Percentiles rank a stretch among this genome's conserved stretches.
These are phyloP conservation scores for Cololabis saira DNA, from an alignment of 2,113 vertebrate species.

Conservation along the genomic window DNA sequence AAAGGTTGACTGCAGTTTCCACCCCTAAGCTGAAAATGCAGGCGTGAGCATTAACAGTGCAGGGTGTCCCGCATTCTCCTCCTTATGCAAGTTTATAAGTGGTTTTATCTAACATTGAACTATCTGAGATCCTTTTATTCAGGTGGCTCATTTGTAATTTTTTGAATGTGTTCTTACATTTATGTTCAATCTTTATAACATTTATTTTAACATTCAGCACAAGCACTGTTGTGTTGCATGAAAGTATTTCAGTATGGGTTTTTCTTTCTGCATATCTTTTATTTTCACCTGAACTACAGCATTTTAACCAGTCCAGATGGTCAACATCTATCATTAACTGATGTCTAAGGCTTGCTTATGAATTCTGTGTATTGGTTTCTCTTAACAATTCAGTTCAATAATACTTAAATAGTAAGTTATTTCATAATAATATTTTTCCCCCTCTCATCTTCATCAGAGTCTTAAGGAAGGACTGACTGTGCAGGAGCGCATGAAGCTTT, in stretches of 20 bases:
- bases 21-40: not conserved
- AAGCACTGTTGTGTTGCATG: too few relatives aligned
- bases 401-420: not conserved
- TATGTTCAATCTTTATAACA: not conserved
- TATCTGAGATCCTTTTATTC: not conserved
- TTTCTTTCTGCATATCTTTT: not conserved
- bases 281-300: constrained; percentile 9
- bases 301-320: too few relatives aligned
- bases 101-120: not conserved
- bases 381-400: not conserved
- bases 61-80: not conserved
- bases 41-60: not conserved
- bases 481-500: constrained; percentile 97
- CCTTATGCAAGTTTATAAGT: not conserved
- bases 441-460: constrained; percentile 82
- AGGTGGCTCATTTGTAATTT: not conserved
- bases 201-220: too few relatives aligned
- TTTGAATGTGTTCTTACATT: not conserved
- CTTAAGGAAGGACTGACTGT: constrained; percentile 98
- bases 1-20: not conserved
- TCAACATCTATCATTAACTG: too few relatives aligned
- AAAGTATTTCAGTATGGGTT: not conserved
- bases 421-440: not conserved
- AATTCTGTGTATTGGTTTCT: not conserved
- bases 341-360: too few relatives aligned